phyloP scores from a whole-genome alignment of 2,797 vertebrate species.

The Schizothorax lantsangensis region DNA sequence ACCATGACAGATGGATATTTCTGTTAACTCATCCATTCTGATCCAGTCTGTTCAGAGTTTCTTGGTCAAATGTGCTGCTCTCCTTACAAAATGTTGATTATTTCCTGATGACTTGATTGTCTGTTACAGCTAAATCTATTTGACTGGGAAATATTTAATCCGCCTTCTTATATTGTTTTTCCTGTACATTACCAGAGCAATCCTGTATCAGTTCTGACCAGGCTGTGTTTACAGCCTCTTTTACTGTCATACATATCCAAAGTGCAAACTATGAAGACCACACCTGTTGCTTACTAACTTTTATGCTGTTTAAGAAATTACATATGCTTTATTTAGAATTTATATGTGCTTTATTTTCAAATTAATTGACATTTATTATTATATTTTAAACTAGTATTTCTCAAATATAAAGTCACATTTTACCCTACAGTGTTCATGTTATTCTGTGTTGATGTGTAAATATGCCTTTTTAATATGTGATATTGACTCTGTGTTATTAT shows the following conservation, averaged over 20 bases:
- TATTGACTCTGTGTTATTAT: background rate
- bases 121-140: background rate
- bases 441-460: background rate
- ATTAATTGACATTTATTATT: background rate
- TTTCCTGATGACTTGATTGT: background rate
- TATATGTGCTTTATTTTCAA: no score
- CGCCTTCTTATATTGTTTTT: background rate
- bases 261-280: slow-evolving; percentile 45
- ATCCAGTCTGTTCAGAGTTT: background rate
- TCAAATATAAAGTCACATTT: background rate
- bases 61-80: background rate
- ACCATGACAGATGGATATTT: slow-evolving; percentile 35
- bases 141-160: background rate
- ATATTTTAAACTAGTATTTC: background rate
- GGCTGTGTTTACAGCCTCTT: slow-evolving; percentile 27
- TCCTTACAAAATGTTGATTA: background rate
- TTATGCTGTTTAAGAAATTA: background rate
- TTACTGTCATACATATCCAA: slow-evolving; percentile 31
- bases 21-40: slow-evolving; percentile 32
- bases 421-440: background rate
- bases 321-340: background rate
- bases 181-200: background rate
- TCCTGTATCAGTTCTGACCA: background rate
- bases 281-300: background rate
- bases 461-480: background rate